Evolutionary conservation across 2,797 vertebrate genomes (phyloP), one percentile per base, ranked within the genome.

Genomic region (Paguma larvata): DNA sequence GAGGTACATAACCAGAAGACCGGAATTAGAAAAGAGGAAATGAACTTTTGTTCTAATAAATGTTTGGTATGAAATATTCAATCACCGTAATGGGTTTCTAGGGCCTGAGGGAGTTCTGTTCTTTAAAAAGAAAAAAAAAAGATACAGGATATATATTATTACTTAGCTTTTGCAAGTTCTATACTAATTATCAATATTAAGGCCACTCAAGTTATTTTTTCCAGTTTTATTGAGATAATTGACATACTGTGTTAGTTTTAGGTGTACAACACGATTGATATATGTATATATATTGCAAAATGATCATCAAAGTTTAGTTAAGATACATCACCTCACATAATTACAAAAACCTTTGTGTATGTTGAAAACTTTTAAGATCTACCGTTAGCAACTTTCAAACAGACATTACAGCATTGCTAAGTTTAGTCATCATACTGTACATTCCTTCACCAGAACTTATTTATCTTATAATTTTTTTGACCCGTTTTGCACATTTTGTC

Each of bases 11-110:
- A 30, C 62, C 62, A 85, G 86, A 91, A 91, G 70, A 38, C 46
- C 56, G 90, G 73, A 93, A 89, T 82, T 84, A 93, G 63, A 63
- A 48, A 89, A 92, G 59, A 91, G 59, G 59, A 96, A 51, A 91
- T 27, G n/a, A 51, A 13, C 32, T 86, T 62, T 70, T 38, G n/a
- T 88, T 65, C n/a, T 53, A 79, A 68, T 62, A 75, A 84, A 75
- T 70, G 72, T 65, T 92, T 83, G 44, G 10, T 53, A 34, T 41
- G 48, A 44, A 85, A 87, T 56, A 92, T 6, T 51, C 67, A 87
- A 15, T 95, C 72, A 88, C 30, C 75, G 51, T 70, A 41, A 68
- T 73, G 53, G 77, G 6, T 89, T 92, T 82, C 32, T 30, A 53
- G 85, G 15, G 19, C 41, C 70, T 85, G 19, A 93, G 44, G 15